Evolutionary conservation across 2,888 invertebrate genomes (phyloP).

Genomic region (Drosophila longiperda): DNA sequence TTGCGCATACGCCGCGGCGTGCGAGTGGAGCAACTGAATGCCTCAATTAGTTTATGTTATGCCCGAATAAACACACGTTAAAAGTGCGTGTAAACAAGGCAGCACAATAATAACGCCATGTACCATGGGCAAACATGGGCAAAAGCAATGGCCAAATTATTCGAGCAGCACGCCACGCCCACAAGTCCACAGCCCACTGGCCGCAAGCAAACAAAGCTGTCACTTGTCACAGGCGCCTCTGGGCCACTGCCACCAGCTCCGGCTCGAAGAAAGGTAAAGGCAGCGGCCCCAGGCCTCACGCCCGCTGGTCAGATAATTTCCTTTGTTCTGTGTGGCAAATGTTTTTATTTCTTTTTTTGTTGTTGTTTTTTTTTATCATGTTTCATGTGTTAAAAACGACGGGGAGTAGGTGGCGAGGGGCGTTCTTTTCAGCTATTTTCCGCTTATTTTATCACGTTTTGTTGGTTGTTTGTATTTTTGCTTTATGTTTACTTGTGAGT

Average conservation of each 20-base stretch:
- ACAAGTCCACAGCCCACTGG: not conserved
- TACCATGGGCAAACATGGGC: slow-evolving; percentile 52
- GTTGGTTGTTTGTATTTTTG: slow-evolving; percentile 46
- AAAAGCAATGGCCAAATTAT: slow-evolving; percentile 71
- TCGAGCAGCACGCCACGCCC: slow-evolving; percentile 41
- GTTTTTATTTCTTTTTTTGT: slow-evolving; percentile 48
- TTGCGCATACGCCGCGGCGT: slow-evolving; percentile 61
- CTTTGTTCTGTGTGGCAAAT: slow-evolving; percentile 68
- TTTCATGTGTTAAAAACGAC: not conserved
- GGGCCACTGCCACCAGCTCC: slow-evolving; percentile 9
- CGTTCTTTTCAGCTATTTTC: slow-evolving; percentile 71
- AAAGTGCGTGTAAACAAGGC: slow-evolving; percentile 77
- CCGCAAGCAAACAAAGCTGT: slow-evolving; percentile 71
- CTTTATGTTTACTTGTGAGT: slow-evolving; percentile 41
- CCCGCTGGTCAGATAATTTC: slow-evolving; percentile 75
- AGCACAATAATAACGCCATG: slow-evolving; percentile 62
- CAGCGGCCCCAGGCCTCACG: slow-evolving; percentile 22
- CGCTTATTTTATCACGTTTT: slow-evolving; percentile 75
- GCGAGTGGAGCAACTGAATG: slow-evolving; percentile 46
- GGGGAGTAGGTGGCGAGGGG: not conserved
- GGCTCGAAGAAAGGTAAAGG: slow-evolving; percentile 37
- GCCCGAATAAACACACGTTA: slow-evolving; percentile 74
- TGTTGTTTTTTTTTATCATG: slow-evolving; percentile 23
- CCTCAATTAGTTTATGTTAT: slow-evolving; percentile 75
- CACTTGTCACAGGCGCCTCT: slow-evolving; percentile 67